Percentiles rank a stretch among this genome's conserved stretches.
Conservation (phyloP, 2,113 vertebrate genomes). For the Prunella himalayana region DNA sequence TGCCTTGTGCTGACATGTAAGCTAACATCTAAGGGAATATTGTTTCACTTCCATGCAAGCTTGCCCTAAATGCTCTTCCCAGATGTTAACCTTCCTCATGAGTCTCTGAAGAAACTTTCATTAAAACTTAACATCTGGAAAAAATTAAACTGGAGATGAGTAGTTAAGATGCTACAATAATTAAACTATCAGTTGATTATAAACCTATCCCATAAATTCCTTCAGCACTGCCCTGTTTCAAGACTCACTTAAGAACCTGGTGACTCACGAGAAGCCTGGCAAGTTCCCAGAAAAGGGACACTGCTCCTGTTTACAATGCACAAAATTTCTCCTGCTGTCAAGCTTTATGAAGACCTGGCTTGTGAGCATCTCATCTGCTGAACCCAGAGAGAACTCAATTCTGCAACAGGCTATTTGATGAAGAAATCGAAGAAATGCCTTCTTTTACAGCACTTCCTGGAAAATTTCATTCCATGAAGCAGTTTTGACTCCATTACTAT, state of each 20-base stretch:
- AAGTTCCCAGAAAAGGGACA: not conserved
- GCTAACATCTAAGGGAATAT: not conserved
- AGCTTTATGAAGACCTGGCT: not conserved
- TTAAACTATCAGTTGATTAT: conserved; percentile 21
- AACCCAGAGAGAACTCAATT: not conserved
- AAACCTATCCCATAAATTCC: not conserved
- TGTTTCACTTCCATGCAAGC: not conserved
- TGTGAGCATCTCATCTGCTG: not conserved
- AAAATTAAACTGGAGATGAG: not conserved
- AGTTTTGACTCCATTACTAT: not conserved
- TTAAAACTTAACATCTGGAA: conserved; percentile 31
- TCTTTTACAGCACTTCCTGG: not conserved
- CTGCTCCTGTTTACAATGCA: not conserved
- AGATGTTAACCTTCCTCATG: not conserved
- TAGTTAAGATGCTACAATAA: conserved; percentile 22
- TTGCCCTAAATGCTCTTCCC: not conserved
- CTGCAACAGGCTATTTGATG: not conserved
- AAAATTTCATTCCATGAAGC: not conserved
- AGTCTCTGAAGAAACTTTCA: not conserved
- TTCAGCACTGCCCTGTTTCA: not conserved
- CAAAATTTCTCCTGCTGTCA: not conserved
- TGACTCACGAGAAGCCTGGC: rapidly evolving
- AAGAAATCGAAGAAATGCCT: not conserved
- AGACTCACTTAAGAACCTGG: not conserved
- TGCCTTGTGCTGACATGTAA: not conserved